Base-by-base conservation (phyloP, 2,113 vertebrate species). In the Nestor notabilis region DNA sequence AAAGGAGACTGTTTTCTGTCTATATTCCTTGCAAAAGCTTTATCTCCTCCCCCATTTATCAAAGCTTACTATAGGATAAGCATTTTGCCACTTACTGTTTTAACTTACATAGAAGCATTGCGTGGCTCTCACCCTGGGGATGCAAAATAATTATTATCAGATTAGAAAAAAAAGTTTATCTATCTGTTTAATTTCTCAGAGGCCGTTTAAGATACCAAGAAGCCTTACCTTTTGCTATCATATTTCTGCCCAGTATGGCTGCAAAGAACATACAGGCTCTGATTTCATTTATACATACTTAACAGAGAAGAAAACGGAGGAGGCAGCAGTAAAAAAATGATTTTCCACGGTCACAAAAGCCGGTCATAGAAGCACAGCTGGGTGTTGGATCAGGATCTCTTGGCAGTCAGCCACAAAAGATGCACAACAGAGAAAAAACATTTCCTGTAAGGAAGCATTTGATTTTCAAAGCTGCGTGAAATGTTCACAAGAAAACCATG, bases 361-460 rank as follows among this genome's bases (percentile, higher is more conserved):
- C 1, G 37, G 61, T 27, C 81, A 65, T 13, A 93, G 93, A 80
- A 77, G 90, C 93, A 94, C 82, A 96, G 95, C 82, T 93, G 90
- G 92, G 83, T 94, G 92, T 90, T 10, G 1, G 93, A 87, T 86
- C 90, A 96, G 88, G 79, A 92, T 76, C 83, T 87, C 55, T 47
- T 84, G 86, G 94, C 86, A 93, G 94, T 41, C 21, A 25, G 80
- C 80, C 90, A 93, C 65, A 87, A 72, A 87, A 93, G 90, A 96
- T 89, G 89, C 81, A 90, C 88, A 95, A 71, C 72, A 68, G 85
- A 92, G 83, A 60, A 87, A 92, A 96, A 92, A 87, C 43, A 82
- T 71, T 95, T 97, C 96, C 96, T 87, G 83, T 92, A 92, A 97
- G 94, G 95, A 96, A 97, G 86, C 64, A 71, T 94, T 96, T 90